Evolutionary conservation across 37 sponge, comb jelly and placozoan species (phyloP).

Genomic region (Lycopodina hypogea): DNA sequence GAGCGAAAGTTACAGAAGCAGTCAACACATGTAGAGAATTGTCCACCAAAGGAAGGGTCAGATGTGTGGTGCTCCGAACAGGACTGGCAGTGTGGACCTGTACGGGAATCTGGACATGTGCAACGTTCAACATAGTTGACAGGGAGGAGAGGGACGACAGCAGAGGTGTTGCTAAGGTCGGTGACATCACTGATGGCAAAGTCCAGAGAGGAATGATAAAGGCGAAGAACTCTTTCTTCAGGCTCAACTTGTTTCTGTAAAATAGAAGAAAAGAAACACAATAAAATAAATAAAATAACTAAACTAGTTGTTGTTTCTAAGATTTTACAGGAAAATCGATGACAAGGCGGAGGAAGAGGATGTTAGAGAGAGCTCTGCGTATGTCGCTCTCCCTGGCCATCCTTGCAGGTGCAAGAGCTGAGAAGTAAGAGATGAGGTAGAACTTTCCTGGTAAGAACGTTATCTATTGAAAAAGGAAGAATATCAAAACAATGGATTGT

Average conservation of each 20-base stretch:
- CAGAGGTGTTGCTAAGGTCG: neutral
- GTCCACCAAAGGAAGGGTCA: slow-evolving; percentile 60
- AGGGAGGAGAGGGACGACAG: slow-evolving; percentile 1
- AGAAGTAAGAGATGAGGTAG: neutral
- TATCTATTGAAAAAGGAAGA: neutral
- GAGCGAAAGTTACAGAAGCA: slow-evolving; percentile 81
- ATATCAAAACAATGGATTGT: no score
- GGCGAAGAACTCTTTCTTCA: neutral
- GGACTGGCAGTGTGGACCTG: slow-evolving; percentile 48
- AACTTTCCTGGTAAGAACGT: neutral
- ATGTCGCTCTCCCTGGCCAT: slow-evolving; percentile 24
- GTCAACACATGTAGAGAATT: slow-evolving; percentile 65
- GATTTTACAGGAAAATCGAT: neutral
- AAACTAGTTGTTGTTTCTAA: neutral
- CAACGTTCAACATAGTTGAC: slow-evolving; percentile 70
- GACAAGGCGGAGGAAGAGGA: slow-evolving; percentile 19
- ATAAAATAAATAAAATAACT: neutral
- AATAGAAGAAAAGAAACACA: neutral
- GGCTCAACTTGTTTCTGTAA: neutral
- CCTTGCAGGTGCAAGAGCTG: neutral
- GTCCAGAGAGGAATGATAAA: slow-evolving; percentile 20
- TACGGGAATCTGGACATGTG: slow-evolving; percentile 41
- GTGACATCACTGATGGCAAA: slow-evolving; percentile 28
- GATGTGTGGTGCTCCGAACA: slow-evolving; percentile 63
- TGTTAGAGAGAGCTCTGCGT: slow-evolving; percentile 34